phyloP scores from a whole-genome alignment of 2,888 invertebrate species.

The Luperina nickerlii region DNA sequence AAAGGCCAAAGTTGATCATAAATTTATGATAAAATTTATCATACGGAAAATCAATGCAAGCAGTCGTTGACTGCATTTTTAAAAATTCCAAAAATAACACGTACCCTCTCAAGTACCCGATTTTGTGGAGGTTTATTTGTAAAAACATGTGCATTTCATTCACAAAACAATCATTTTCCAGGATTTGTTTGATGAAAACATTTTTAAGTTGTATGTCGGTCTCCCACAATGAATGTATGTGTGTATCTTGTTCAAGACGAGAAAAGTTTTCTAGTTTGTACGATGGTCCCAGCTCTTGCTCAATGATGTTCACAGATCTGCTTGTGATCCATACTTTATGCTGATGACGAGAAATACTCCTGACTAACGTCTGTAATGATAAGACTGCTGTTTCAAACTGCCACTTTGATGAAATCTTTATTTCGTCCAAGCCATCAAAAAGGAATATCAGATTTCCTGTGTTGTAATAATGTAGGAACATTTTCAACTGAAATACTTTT shows the following conservation, averaged over 20 bases:
- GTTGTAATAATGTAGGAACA: constrained; percentile 48
- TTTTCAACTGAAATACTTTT: constrained; percentile 27
- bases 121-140: not conserved
- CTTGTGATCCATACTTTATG: constrained; percentile 60
- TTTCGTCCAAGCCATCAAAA: constrained; percentile 35
- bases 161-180: not conserved
- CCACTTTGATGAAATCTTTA: not conserved
- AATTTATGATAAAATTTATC: constrained; percentile 9
- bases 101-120: not conserved
- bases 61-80: not conserved
- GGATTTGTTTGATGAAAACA: constrained; percentile 10
- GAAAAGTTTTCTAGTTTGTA: constrained; percentile 47
- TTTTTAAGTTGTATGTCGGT: constrained; percentile 38
- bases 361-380: constrained; percentile 27
- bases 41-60: constrained; percentile 20
- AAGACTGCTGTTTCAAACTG: not conserved
- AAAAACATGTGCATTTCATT: not conserved
- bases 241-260: constrained; percentile 28
- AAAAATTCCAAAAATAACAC: constrained; percentile 24
- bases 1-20: not conserved
- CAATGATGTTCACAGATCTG: constrained; percentile 48
- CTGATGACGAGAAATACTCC: not conserved
- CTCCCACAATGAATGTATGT: constrained; percentile 41
- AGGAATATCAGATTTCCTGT: constrained; percentile 25
- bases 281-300: constrained; percentile 36